Base-by-base conservation (phyloP, 2,888 invertebrate species). In the Lepidochrysops patricia region DNA sequence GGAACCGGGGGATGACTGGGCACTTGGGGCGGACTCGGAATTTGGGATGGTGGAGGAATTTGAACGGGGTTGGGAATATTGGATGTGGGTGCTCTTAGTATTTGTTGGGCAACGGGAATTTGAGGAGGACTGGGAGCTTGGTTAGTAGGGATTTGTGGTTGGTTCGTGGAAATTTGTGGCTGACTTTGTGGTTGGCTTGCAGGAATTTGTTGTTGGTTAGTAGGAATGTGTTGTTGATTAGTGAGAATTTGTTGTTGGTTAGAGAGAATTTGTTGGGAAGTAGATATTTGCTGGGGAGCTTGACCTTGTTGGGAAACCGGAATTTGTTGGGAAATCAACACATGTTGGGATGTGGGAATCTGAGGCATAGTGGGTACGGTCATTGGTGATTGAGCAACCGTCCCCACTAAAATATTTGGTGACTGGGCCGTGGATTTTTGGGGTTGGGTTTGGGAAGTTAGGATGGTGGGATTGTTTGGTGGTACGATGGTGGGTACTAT, bases 401-500 rank as follows among this genome's bases (percentile, higher is more conserved):
- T 58, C 0, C 65, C 66, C 32, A 68, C 64, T 32, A 70, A 58
- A 7, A 71, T 67, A 26, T 74, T 73, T 6, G 50, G 60, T 7
- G 58, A 52, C 1, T 48, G 62, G 35, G 54, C 26, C 32, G 58
- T 15, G 34, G 63, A 43, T 32, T 62, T 50, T 65, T 66, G 15
- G 29, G 57, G 61, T 49, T 37, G 50, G 58, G 6, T 23, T 49
- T 49, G 29, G 48, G 43, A 57, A 60, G 72, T 74, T 54, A 75
- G 66, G 57, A 72, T 63, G 59, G 71, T 68, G 57, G 75, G 72
- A 72, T 74, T 76, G 70, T 69, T 63, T 32, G 75, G 67, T 7
- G 85, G 84, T 49, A 84, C 64, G 5, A 84, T 72, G 29, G 80
- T 78, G n/a, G 84, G 83, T 15, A 81, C 65, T 1, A 75, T 61